Evolutionary conservation across 2,888 invertebrate genomes (phyloP).

Genomic region (Caenorhabditis sp.): DNA sequence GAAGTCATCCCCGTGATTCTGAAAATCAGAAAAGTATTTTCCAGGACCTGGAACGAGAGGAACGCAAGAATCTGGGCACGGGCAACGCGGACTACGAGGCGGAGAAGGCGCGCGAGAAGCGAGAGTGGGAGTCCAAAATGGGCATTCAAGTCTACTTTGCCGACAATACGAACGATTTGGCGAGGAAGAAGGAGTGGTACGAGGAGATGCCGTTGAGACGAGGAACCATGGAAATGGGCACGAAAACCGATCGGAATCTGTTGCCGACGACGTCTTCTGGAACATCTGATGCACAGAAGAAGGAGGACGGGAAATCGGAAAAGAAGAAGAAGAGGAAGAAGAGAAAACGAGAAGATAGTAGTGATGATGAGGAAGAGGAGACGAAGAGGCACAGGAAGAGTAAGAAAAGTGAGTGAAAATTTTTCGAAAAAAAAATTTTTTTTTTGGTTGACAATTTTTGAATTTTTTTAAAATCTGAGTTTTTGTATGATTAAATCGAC

Average conservation of each 20-base stretch:
- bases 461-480: neutral
- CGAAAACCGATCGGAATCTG: constrained; percentile 1
- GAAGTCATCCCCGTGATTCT: too few relatives aligned
- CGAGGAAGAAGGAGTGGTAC: constrained; percentile 91
- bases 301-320: constrained; percentile 55
- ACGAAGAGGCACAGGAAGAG: constrained; percentile 56
- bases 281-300: constrained; percentile 42
- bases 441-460: neutral
- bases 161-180: constrained; percentile 85
- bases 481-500: neutral
- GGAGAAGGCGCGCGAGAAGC: constrained; percentile 93
- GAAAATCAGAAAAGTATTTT: constrained; percentile 38
- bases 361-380: constrained; percentile 20
- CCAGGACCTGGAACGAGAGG: constrained; percentile 83
- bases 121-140: constrained; percentile 96
- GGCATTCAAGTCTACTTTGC: constrained; percentile 96
- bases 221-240: constrained; percentile 84
- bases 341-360: constrained; percentile 36
- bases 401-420: constrained; percentile 60
- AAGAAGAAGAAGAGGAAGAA: constrained; percentile 55
- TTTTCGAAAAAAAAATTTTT: too few relatives aligned
- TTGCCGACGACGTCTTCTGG: neutral
- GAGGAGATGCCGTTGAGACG: constrained; percentile 87
- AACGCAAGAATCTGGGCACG: constrained; percentile 76
- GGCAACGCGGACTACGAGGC: constrained; percentile 91